A percentile compares a stretch with the other conserved stretches of the same genome.
phyloP scores from a whole-genome alignment of 37 sponge, comb jelly and placozoan genomes.

The Chondrilla cf. caribensis region DNA sequence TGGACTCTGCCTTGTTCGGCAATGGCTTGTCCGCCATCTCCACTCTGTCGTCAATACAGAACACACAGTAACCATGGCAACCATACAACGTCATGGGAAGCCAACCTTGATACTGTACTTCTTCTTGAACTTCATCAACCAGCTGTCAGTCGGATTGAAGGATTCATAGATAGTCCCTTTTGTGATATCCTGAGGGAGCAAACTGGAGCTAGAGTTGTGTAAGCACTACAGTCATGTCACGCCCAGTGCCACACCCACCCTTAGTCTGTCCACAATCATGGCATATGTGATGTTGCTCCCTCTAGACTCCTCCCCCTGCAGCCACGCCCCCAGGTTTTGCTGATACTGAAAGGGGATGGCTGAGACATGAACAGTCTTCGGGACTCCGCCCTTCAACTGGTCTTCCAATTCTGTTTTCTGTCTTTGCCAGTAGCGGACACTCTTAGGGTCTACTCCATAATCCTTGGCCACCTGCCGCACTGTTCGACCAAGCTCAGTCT shows the following conservation, averaged over 20 bases:
- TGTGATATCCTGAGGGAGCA: not conserved
- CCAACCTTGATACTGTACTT: slow-evolving; percentile 23
- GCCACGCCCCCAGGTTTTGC: slow-evolving; percentile 21
- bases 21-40: not conserved
- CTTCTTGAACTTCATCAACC: slow-evolving; percentile 21
- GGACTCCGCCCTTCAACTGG: not conserved
- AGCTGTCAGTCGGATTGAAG: slow-evolving; percentile 25
- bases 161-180: slow-evolving; percentile 3
- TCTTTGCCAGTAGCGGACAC: slow-evolving; percentile 25
- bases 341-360: slow-evolving; percentile 2
- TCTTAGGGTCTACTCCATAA: slow-evolving; percentile 20
- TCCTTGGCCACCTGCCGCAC: slow-evolving; percentile 21
- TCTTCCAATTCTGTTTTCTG: slow-evolving; percentile 5
- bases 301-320: slow-evolving; percentile 9
- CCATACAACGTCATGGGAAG: not conserved
- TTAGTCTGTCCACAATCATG: slow-evolving; percentile 27
- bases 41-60: too few relatives aligned
- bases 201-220: not conserved
- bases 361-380: not conserved
- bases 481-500: not conserved
- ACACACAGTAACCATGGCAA: not conserved
- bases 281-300: slow-evolving; percentile 25
- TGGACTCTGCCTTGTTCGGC: not conserved
- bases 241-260: slow-evolving; percentile 1
- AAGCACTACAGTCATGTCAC: not conserved